Conservation (phyloP, 2,888 invertebrate genomes). For the Tolmerus cingulatus region DNA sequence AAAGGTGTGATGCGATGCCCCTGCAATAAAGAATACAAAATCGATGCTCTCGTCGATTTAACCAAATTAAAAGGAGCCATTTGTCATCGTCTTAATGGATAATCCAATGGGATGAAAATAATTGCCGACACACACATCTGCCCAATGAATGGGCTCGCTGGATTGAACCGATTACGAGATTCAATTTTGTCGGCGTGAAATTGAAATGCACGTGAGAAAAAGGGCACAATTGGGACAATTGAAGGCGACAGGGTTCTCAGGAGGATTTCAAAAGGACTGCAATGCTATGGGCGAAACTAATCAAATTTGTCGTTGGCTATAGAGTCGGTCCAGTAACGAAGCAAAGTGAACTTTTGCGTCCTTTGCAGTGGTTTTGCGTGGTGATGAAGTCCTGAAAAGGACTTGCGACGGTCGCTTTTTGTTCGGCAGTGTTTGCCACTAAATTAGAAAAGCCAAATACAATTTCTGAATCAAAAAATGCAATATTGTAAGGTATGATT, state of each 20-base stretch:
- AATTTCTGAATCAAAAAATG: neutral
- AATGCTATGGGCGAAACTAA: neutral
- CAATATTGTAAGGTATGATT: neutral
- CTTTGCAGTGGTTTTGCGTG: neutral
- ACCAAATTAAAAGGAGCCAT: conserved; percentile 16
- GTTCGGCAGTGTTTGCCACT: neutral
- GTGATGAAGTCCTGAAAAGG: neutral
- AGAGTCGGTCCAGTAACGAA: neutral
- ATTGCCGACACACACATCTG: neutral
- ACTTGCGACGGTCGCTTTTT: neutral
- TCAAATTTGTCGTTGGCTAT: neutral
- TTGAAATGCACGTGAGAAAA: conserved; percentile 18
- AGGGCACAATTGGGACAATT: neutral
- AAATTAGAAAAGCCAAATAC: neutral
- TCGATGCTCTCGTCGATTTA: neutral
- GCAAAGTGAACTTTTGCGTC: neutral
- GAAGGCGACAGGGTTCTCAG: neutral
- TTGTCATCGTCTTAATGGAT: conserved; percentile 31
- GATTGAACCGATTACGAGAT: conserved; percentile 7
- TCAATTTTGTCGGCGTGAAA: conserved; percentile 6
- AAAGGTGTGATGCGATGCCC: neutral
- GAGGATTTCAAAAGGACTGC: conserved; percentile 4
- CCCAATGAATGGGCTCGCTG: neutral
- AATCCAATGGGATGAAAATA: conserved; percentile 19
- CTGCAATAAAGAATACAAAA: neutral